Evolutionary conservation across 2,113 vertebrate genomes (phyloP), one percentile per base, ranked within the genome.

Genomic region (Halcyon senegalensis): DNA sequence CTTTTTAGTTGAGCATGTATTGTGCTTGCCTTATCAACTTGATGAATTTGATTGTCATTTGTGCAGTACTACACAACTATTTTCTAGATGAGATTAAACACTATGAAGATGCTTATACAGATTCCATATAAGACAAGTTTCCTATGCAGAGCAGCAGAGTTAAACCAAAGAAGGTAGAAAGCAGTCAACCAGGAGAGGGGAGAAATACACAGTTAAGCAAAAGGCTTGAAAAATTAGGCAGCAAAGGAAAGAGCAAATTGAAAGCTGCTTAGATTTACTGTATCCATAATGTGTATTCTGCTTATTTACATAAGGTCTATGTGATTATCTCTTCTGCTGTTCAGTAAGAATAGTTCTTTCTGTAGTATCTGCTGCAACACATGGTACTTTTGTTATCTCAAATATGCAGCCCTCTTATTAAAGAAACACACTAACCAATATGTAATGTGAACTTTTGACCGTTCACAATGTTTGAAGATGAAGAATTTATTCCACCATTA

Each of bases 231-330:
- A 96, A 95, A 90, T 78, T 81, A 92, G 27, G 11, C 73, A 80
- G 76, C 7, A 62, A 94, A 93, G 33, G 72, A 89, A 96, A 84
- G n/a, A 88, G 30, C 20, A 97, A 94, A 95, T 83, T 84, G 86
- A 96, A 95, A 95, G 68, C 92, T 93, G 58, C 81, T 91, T 94
- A 84, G 87, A 92, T 94, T 94, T 96, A 82, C 70, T 81, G 60
- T 90, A 94, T 68, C 86, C 92, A 91, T 75, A 96, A 94, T 86
- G 51, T 95, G 48, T 70, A 63, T 90, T 96, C 96, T 94, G 94
- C 87, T 96, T 97, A 94, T 98, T 98, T 93, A 95, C 94, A 97
- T 97, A 96, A 96, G 44, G 92, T 88, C 96, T 97, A 33, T 67
- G 55, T 87, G 90, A 97, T 97, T 98, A 97, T 96, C 95, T 97